Conservation (phyloP, 1,140 invertebrate genomes). For the Lineus longissimus region DNA sequence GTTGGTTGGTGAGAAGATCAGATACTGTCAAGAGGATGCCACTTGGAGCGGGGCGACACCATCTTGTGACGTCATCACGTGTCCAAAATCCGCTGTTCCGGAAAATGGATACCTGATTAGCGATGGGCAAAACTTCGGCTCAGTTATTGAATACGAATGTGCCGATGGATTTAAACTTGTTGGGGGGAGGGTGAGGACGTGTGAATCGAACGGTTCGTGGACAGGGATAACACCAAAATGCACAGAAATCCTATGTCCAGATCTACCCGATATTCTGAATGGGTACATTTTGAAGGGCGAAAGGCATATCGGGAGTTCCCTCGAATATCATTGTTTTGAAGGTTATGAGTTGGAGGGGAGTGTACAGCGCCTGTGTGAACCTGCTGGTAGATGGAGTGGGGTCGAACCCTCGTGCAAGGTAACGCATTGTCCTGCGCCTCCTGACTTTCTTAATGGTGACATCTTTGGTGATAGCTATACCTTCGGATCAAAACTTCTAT, state of each 20-base stretch:
- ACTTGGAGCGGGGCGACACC: constrained; percentile 80
- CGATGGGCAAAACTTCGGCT: constrained; percentile 70
- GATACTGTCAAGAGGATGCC: constrained; percentile 61
- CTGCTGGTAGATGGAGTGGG: background rate
- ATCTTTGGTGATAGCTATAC: background rate
- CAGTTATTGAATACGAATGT: constrained; percentile 30
- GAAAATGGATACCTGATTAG: constrained; percentile 80
- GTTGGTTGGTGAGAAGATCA: constrained; percentile 27
- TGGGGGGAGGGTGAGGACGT: constrained; percentile 32
- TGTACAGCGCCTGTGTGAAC: background rate
- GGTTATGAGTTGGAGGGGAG: constrained; percentile 3
- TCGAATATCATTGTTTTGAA: background rate
- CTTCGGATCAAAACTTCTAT: background rate
- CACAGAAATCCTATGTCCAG: constrained; percentile 49
- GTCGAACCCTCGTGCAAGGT: background rate
- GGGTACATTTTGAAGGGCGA: background rate
- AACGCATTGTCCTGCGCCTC: background rate
- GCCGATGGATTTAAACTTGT: constrained; percentile 35
- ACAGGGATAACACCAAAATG: constrained; percentile 63
- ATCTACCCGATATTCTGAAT: constrained; percentile 1
- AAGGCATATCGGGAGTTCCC: too few relatives aligned
- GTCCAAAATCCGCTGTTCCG: constrained; percentile 73
- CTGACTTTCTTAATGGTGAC: background rate
- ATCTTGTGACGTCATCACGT: constrained; percentile 87
- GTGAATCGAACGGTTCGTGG: constrained; percentile 44